Conservation (phyloP, 1,140 invertebrate genomes). For the Drosophila trapezifrons region DNA sequence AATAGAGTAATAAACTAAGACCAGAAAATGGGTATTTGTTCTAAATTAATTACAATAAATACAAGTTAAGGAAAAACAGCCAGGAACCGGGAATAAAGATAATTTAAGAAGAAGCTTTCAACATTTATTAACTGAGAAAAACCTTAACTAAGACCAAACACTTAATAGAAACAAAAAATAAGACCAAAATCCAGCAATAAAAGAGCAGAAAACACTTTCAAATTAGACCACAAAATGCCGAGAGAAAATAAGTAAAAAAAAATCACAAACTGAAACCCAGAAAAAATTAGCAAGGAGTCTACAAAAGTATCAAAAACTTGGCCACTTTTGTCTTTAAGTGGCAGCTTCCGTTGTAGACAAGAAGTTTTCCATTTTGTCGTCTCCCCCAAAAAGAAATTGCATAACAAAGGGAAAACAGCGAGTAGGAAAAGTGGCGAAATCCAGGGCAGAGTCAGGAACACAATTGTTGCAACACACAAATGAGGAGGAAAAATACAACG, state of each 20-base stretch:
- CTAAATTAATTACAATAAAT: background rate
- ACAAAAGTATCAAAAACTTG: conserved; percentile 4
- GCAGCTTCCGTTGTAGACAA: conserved; percentile 46
- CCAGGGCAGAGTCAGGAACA: conserved; percentile 24
- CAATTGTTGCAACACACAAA: conserved; percentile 59
- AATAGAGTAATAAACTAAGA: background rate
- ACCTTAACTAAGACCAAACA: no score
- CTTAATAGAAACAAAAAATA: background rate
- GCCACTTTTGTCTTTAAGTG: conserved; percentile 44
- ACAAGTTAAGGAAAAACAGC: background rate
- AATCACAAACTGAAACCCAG: no score
- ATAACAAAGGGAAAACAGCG: conserved; percentile 38
- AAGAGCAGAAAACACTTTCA: background rate
- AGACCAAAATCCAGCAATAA: background rate
- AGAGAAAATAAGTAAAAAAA: background rate
- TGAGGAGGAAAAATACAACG: conserved; percentile 15
- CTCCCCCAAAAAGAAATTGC: conserved; percentile 41
- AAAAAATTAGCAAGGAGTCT: background rate
- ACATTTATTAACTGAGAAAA: background rate
- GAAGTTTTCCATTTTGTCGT: conserved; percentile 46
- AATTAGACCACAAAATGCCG: conserved; percentile 11
- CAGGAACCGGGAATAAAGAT: no score
- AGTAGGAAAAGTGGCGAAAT: conserved; percentile 22
- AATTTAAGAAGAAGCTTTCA: background rate
- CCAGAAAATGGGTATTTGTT: background rate